Base-by-base conservation (phyloP, 2,888 invertebrate species). In the Chloroclystis v-ata region DNA sequence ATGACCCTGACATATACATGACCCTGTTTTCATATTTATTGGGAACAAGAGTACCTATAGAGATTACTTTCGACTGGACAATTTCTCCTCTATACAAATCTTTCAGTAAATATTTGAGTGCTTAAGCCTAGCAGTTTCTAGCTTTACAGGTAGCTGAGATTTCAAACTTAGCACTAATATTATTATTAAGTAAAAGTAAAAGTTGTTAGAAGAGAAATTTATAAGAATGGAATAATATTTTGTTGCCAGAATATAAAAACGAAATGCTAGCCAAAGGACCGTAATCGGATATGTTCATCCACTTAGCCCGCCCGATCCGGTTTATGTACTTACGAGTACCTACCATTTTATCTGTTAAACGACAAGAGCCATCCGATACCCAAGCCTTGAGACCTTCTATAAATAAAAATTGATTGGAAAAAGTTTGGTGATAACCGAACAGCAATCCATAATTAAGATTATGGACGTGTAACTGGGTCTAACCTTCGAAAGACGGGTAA, bases 371-470 rank as follows among this genome's bases (percentile, higher is more conserved):
- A 47, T 28, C 25, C 7, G 29, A 29, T n/a, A 33, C 11, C 16
- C 12, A 47, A 28, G 11, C 14, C 14, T 28, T 9, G 29, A 6
- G 11, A 6, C 14, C 4, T 25, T 40, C 28, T 24, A 9, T 43
- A 35, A 35, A 32, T 33, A 43, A 46, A 43, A 40, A 43, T 43
- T 39, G 42, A 53, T 49, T 35, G 33, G 39, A 45, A 43, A 45
- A 54, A 54, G 47, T 50, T 50, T 30, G 10, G 32, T 28, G 37
- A 45, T 50, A 39, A 41, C 20, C 10, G 13, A 29, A 29, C 26
- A 11, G 25, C 30, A 37, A 12, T 24, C 32, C 39, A 45, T 25
- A 25, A 35, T 35, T 28, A 9, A 13, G 25, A 33, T 24, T 28
- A 37, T 35, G 16, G 10, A 10, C 35, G 14, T 20, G 35, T 33